Percentiles rank a stretch among this genome's conserved stretches.
Evolutionary conservation across 2,113 vertebrate genomes (phyloP).

Genomic region (Sinocyclocheilus anophthalmus): DNA sequence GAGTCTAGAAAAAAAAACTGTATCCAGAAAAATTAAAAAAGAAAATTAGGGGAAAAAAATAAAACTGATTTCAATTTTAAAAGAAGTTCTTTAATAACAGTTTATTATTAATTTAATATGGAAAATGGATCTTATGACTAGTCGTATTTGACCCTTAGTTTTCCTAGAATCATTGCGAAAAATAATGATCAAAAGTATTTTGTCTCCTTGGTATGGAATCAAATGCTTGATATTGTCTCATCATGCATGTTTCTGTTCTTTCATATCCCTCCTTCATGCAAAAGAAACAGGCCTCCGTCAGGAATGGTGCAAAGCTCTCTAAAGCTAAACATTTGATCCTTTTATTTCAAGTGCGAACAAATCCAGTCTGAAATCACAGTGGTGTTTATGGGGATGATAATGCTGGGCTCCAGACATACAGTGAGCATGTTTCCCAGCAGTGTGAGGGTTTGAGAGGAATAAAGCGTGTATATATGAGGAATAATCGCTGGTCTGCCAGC

Average conservation of each 20-base stretch:
- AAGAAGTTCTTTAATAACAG: background rate
- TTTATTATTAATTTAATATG: background rate
- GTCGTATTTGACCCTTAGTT: background rate
- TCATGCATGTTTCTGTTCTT: too few relatives aligned
- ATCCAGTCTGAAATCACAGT: slow-evolving; percentile 72
- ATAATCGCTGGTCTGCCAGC: background rate
- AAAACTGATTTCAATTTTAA: slow-evolving; percentile 49
- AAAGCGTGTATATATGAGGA: too few relatives aligned
- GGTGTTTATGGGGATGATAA: slow-evolving; percentile 68
- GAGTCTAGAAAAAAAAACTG: too few relatives aligned
- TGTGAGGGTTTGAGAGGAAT: slow-evolving; percentile 44
- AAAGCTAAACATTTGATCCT: slow-evolving; percentile 75
- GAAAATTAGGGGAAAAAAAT: too few relatives aligned
- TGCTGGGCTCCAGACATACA: slow-evolving; percentile 63
- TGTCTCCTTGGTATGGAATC: slow-evolving; percentile 42
- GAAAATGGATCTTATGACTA: background rate
- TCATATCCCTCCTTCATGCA: slow-evolving; percentile 54
- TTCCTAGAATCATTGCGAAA: background rate
- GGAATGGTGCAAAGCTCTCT: slow-evolving; percentile 65
- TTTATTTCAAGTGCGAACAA: slow-evolving; percentile 71
- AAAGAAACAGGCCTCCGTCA: slow-evolving; percentile 65
- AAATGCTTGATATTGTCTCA: too few relatives aligned
- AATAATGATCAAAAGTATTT: background rate
- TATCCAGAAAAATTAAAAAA: too few relatives aligned
- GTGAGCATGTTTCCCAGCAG: slow-evolving; percentile 69